Evolutionary conservation across 2,888 invertebrate species (phyloP), one percentile per base, ranked within the genome.

Genomic region (Ametastegia equiseti): DNA sequence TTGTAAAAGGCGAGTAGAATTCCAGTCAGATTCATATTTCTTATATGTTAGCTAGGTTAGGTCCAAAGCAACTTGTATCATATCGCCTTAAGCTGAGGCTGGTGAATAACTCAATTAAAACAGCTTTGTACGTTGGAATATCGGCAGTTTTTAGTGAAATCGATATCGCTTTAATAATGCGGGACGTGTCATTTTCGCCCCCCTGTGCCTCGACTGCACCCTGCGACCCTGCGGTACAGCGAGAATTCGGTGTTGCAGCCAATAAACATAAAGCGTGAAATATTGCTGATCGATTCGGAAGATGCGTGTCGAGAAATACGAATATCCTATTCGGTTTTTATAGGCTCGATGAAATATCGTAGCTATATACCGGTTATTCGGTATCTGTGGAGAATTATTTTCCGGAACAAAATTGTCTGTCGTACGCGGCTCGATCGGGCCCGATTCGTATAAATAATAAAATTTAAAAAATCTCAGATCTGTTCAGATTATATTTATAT

Each of bases 201-300:
- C 45, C 9, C 9, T 57, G 60, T 1, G 42, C n/a, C n/a, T 5
- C 9, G 30, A 30, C 47, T 47, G 47, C 47, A 50, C 73, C 71
- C 69, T 69, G 69, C 27, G 23, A 50, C 73, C 54, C 45, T 75
- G 73, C 27, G 0, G 36, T n/a, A 60, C 60, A 9, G n/a, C 39
- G 57, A 60, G 78, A 57, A 60, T 27, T 42, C 60, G 60, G 27
- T 42, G 60, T 85, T 84, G 86, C 85, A 84, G 84, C 85, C 86
- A 88, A 88, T 88, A 86, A 87, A 86, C 86, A 86, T 86, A 86
- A 88, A 87, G 87, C 85, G 88, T 87, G 87, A 88, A 89, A 86
- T 87, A 88, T 88, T 87, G 88, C 85, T 86, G 88, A 88, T 88
- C 89, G 87, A 85, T 87, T 88, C 60, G 77, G 79, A 81, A 81